Evolutionary conservation across 2,113 vertebrate genomes (phyloP).

Genomic region (Aythya baeri): DNA sequence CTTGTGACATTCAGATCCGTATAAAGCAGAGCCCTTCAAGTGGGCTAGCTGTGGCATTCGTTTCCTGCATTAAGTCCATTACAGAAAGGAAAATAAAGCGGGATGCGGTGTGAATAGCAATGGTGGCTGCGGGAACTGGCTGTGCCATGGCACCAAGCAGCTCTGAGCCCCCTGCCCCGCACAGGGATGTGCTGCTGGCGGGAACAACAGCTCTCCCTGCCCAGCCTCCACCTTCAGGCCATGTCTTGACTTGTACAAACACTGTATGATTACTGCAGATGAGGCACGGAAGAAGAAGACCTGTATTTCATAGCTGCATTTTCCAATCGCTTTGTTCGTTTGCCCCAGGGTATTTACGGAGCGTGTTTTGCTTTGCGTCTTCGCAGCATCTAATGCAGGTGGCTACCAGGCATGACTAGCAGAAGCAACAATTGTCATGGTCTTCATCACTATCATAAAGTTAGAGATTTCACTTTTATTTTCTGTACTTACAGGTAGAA

Average conservation of each 20-base stretch:
- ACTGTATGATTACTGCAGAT: neutral
- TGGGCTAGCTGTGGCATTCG: neutral
- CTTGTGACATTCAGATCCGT: neutral
- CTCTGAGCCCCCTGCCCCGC: too few relatives aligned
- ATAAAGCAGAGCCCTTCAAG: neutral
- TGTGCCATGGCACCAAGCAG: neutral
- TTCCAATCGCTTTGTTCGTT: neutral
- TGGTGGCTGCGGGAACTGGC: neutral
- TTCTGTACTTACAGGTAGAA: neutral
- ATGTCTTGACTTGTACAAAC: too few relatives aligned
- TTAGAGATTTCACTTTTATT: neutral
- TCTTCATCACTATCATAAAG: neutral
- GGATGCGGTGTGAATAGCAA: neutral
- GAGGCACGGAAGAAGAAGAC: neutral
- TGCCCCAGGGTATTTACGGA: neutral
- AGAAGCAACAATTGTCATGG: neutral
- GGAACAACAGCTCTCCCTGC: neutral
- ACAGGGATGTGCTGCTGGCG: neutral
- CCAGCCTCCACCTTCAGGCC: neutral
- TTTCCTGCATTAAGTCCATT: neutral
- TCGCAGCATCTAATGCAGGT: neutral
- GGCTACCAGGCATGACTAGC: neutral
- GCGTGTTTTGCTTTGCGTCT: accelerated
- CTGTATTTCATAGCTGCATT: neutral
- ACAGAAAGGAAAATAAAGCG: neutral